Evolutionary conservation across 2,888 invertebrate species (phyloP).

Genomic region (Biston betularia): DNA sequence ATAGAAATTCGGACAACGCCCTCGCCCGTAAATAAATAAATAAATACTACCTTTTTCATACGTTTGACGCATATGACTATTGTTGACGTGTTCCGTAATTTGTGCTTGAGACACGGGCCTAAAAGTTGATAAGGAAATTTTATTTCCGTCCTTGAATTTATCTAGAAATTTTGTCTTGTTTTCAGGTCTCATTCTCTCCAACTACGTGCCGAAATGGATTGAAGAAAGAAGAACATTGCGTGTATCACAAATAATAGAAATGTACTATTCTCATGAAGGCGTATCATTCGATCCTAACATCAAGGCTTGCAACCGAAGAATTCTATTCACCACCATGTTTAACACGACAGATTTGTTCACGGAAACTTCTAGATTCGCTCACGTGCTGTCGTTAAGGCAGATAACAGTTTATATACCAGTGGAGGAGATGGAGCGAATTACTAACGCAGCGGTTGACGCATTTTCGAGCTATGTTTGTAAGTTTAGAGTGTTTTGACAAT

Average conservation of each 20-base stretch:
- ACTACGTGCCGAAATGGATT: slow-evolving; percentile 82
- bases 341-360: slow-evolving; percentile 67
- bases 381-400: slow-evolving; percentile 73
- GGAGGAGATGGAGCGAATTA: slow-evolving; percentile 78
- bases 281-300: slow-evolving; percentile 84
- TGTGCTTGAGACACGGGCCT: too few relatives aligned
- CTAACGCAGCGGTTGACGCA: slow-evolving; percentile 75
- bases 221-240: slow-evolving; percentile 79
- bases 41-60: too few relatives aligned
- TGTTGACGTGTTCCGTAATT: too few relatives aligned
- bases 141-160: background rate
- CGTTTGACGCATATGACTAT: too few relatives aligned
- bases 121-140: too few relatives aligned
- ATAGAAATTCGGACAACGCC: too few relatives aligned
- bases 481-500: slow-evolving; percentile 49
- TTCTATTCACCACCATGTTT: slow-evolving; percentile 74
- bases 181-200: slow-evolving; percentile 85
- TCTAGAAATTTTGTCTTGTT: background rate
- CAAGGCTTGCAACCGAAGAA: slow-evolving; percentile 86
- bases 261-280: slow-evolving; percentile 89
- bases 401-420: slow-evolving; percentile 74
- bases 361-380: slow-evolving; percentile 76
- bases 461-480: slow-evolving; percentile 84
- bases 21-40: too few relatives aligned
- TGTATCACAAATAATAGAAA: slow-evolving; percentile 88